phyloP scores from a whole-genome alignment of 2,888 invertebrate species.

The Chymomyza fuscimana region DNA sequence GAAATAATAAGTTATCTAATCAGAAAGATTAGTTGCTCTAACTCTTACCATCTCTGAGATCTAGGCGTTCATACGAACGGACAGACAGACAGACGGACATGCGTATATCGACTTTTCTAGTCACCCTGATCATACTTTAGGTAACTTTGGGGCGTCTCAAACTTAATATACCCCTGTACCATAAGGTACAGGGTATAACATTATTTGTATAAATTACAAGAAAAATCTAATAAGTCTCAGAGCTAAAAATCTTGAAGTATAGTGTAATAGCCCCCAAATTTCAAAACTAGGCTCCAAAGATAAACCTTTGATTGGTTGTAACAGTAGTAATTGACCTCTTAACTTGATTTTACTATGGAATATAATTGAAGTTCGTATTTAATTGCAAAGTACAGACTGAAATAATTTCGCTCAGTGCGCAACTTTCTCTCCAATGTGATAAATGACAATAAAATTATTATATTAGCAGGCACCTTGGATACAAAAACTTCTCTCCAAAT shows the following conservation, averaged over 20 bases:
- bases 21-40: too few species aligned
- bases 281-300: not conserved
- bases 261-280: not conserved
- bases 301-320: not conserved
- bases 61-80: too few species aligned
- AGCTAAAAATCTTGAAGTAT: not conserved
- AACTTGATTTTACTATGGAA: not conserved
- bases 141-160: too few species aligned
- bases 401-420: slow-evolving; percentile 7
- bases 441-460: slow-evolving; percentile 25
- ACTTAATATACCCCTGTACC: too few species aligned
- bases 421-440: slow-evolving; percentile 57
- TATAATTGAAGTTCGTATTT: not conserved
- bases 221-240: not conserved
- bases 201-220: too few species aligned
- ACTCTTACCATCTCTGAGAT: too few species aligned
- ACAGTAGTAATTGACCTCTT: not conserved
- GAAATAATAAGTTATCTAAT: too few species aligned
- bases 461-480: slow-evolving; percentile 20
- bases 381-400: not conserved
- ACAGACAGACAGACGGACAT: too few species aligned
- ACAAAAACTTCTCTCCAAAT: slow-evolving; percentile 30
- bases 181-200: too few species aligned
- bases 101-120: too few species aligned
- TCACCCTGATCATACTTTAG: too few species aligned